Conservation (phyloP, 1,140 invertebrate species). For the Monomorium pharaonis region DNA sequence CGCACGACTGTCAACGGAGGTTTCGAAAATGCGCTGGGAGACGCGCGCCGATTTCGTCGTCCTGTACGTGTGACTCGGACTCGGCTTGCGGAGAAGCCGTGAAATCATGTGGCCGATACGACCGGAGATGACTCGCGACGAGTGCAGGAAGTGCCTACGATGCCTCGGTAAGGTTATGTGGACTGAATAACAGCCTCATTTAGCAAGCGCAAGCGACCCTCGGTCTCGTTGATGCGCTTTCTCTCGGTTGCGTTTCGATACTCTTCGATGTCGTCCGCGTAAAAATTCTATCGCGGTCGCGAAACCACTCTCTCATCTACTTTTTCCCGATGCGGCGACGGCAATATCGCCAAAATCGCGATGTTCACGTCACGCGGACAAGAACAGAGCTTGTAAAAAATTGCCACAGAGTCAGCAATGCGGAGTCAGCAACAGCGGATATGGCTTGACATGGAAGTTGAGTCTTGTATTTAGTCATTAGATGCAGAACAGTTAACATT, state of each 20-base stretch:
- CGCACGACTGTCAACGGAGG: slow-evolving; percentile 78
- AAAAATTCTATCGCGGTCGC: not conserved
- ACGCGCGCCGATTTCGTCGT: slow-evolving; percentile 41
- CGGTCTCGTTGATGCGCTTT: not conserved
- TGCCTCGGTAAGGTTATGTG: slow-evolving; percentile 90
- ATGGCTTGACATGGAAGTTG: not conserved
- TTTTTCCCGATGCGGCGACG: not conserved
- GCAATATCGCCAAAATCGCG: not conserved
- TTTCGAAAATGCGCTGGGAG: slow-evolving; percentile 71
- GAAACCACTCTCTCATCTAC: not conserved
- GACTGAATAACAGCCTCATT: slow-evolving; percentile 53
- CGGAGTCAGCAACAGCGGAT: not conserved
- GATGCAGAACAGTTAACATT: not conserved
- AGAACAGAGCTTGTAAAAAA: not conserved
- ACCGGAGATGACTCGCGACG: slow-evolving; percentile 92
- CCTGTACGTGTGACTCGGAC: slow-evolving; percentile 25
- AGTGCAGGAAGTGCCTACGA: slow-evolving; percentile 93
- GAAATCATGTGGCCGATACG: slow-evolving; percentile 89
- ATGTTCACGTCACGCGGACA: not conserved
- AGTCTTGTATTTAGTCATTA: not conserved
- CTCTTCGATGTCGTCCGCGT: not conserved
- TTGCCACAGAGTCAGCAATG: not conserved
- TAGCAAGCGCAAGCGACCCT: slow-evolving; percentile 23
- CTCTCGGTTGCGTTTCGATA: slow-evolving; percentile 4
- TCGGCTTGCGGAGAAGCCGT: slow-evolving; percentile 32